A percentile compares a stretch with the other conserved stretches of the same genome.
Evolutionary conservation across 2,113 vertebrate species (phyloP).

Genomic region (Mesitornis unicolor): DNA sequence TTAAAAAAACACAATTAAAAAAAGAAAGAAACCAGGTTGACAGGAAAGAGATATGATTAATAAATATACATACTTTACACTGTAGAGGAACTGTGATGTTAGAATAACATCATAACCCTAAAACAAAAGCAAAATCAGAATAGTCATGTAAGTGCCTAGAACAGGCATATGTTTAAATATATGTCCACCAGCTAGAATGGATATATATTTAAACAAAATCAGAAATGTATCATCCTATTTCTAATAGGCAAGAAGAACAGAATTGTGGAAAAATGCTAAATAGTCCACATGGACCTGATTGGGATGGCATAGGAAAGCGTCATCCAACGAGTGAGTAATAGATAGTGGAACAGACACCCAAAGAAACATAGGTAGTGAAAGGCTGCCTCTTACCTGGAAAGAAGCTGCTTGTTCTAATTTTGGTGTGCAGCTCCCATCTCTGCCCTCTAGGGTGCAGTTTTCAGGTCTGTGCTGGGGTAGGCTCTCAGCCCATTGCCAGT

Average conservation of each 20-base stretch:
- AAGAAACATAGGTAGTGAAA: neutral
- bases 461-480: neutral
- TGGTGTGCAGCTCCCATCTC: neutral
- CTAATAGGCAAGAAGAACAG: neutral
- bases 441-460: neutral
- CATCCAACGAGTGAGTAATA: neutral
- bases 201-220: neutral
- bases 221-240: neutral
- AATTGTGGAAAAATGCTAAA: neutral
- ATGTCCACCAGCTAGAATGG: neutral
- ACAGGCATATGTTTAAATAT: neutral
- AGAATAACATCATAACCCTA: too few relatives aligned
- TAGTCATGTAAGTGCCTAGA: neutral
- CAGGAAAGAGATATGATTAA: neutral
- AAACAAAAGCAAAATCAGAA: neutral
- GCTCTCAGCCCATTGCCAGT: neutral
- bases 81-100: neutral
- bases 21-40: neutral
- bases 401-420: neutral
- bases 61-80: neutral
- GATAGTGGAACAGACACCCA: neutral
- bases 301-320: neutral
- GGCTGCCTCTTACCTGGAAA: neutral
- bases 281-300: rapidly evolving
- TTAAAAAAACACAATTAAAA: neutral